Evolutionary conservation across 1,140 invertebrate species (phyloP).

Genomic region (Drosophila ananassae): DNA sequence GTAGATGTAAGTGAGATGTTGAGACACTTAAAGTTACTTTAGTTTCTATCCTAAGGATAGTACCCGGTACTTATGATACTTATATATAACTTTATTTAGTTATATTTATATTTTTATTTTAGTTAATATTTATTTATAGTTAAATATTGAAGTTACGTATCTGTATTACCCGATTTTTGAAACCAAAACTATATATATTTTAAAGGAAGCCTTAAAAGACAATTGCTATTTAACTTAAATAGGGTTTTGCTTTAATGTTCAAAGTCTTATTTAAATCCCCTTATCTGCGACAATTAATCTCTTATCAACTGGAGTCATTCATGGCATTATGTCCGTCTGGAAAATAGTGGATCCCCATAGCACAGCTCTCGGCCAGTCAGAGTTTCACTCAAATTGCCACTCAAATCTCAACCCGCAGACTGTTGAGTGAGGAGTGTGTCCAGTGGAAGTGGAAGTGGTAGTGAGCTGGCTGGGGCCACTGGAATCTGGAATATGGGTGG

Average conservation of each 20-base stretch:
- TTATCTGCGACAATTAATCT: conserved; percentile 9
- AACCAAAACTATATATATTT: background rate
- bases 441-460: conserved; percentile 37
- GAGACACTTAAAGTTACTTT: no score
- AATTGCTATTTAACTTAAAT: no score
- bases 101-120: no score
- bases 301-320: conserved; percentile 12
- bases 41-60: no score
- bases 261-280: conserved; percentile 11
- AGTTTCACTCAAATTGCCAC: conserved; percentile 64
- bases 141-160: no score
- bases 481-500: conserved; percentile 79
- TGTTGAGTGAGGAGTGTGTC: conserved; percentile 27
- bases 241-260: background rate
- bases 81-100: no score
- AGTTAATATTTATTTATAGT: no score
- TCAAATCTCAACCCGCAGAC: conserved; percentile 33
- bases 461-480: conserved; percentile 48
- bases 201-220: background rate
- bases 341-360: background rate
- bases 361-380: conserved; percentile 21
- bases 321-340: no score
- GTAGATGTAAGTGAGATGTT: no score
- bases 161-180: no score
- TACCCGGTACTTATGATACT: no score